Conservation (phyloP, 2,888 invertebrate species). For the Camptogramma bilineatum region DNA sequence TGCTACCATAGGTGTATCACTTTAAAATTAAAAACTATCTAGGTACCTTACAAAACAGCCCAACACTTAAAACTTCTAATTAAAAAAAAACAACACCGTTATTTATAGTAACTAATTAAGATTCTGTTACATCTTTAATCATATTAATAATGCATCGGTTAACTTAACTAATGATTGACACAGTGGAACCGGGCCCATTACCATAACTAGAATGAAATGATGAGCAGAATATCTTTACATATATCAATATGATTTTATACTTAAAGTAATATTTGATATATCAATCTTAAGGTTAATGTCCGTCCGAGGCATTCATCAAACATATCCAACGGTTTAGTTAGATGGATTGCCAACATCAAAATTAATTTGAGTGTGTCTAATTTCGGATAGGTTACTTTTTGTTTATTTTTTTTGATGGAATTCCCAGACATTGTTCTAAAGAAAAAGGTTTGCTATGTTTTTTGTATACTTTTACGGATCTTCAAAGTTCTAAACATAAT, state of each 20-base stretch:
- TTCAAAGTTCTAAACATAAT: too few species aligned
- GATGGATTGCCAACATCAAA: background rate
- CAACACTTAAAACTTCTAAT: background rate
- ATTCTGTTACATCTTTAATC: constrained; percentile 1
- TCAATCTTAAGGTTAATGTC: constrained; percentile 18
- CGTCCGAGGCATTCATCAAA: background rate
- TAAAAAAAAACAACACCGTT: background rate
- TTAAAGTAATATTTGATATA: constrained; percentile 12
- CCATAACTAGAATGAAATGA: constrained; percentile 25
- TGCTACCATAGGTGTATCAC: too few species aligned
- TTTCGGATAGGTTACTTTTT: background rate
- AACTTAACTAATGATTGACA: constrained; percentile 19
- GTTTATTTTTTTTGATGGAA: too few species aligned
- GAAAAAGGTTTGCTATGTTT: too few species aligned
- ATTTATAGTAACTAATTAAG: background rate
- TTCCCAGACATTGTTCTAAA: too few species aligned
- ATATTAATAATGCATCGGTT: constrained; percentile 15
- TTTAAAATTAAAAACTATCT: too few species aligned
- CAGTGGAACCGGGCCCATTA: constrained; percentile 19
- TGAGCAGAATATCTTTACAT: constrained; percentile 23
- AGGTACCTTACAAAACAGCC: background rate
- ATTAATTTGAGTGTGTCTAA: background rate
- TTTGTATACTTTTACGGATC: too few species aligned
- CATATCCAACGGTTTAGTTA: background rate
- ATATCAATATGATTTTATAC: constrained; percentile 16